Evolutionary conservation across 2,888 invertebrate species (phyloP), one percentile per base, ranked within the genome.

Genomic region (Acholoe squamosa): DNA sequence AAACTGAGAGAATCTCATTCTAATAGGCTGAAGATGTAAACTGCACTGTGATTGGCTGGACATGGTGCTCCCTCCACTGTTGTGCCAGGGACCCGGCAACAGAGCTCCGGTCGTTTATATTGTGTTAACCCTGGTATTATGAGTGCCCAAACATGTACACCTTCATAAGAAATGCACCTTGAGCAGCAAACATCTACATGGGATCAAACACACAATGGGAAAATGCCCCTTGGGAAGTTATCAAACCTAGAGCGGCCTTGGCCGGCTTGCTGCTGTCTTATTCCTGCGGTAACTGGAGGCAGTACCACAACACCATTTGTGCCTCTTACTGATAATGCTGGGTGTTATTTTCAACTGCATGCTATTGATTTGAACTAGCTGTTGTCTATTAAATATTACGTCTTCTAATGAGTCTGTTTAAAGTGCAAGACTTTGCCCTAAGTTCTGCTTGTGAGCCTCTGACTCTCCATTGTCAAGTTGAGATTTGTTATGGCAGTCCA

Each of bases 221-320:
- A 86, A 86, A 86, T 86, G 54, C 86, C 86, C 86, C 86, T 80
- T 80, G 33, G 80, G 33, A 33, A 5, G n/a, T n/a, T 34, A 80
- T 10, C 43, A 43, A 43, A 43, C 43, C 43, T 43, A 43, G 43
- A 43, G 10, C 43, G 5, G 43, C 43, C 10, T 43, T 43, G 43
- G n/a, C n/a, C n/a, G n/a, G n/a, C n/a, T n/a, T n/a, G n/a, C n/a
- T n/a, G n/a, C n/a, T 43, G 43, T 43, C 43, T 7, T 3, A 43
- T 10, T 43, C 43, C 43, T 43, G 43, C 43, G 10, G 25, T 10
- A 52, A 51, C 52, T 52, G 86, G 86, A 86, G 86, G 86, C 52
- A 86, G 86, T 86, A 86, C 86, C 86, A 86, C 56, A 31, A 54
- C 86, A 86, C 86, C 54, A 54, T 54, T 86, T 52, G 56, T 56